These are phyloP conservation scores for Ornithorhynchus anatinus DNA, from an alignment of 2,113 vertebrate species.

Conservation along the genomic window DNA sequence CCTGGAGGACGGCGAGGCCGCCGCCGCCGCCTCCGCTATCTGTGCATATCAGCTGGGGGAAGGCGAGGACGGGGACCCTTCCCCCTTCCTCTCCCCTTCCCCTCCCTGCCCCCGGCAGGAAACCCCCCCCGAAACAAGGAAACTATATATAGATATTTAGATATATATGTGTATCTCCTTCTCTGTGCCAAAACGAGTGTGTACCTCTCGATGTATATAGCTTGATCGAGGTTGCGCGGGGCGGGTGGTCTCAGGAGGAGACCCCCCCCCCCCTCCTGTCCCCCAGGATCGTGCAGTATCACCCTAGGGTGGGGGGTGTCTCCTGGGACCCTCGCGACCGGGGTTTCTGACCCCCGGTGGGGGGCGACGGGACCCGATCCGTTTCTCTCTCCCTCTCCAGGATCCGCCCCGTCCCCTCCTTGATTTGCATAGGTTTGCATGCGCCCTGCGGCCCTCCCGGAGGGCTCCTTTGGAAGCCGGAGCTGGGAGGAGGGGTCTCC, in stretches of 20 bases:
- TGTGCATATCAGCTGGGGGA: not conserved
- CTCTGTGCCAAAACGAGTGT: too few species aligned
- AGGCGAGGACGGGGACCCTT: not conserved
- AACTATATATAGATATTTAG: too few species aligned
- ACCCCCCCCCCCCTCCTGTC: not conserved
- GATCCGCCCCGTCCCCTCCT: not conserved
- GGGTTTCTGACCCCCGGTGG: not conserved
- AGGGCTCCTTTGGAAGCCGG: not conserved
- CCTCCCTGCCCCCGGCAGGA: too few species aligned
- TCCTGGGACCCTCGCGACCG: not conserved
- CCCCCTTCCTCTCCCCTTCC: not conserved
- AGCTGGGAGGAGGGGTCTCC: not conserved
- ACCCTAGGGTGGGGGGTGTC: not conserved
- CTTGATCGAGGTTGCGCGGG: not conserved
- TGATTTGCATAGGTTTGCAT: not conserved
- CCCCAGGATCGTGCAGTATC: not conserved
- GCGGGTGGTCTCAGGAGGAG: not conserved
- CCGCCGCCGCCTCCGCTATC: not conserved
- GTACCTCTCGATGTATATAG: not conserved
- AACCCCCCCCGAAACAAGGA: not conserved
- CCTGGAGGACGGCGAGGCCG: not conserved
- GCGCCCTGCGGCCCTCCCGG: not conserved
- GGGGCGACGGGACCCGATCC: not conserved
- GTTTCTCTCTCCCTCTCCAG: slow-evolving; percentile 11
- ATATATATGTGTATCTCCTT: not conserved